Conservation (phyloP, 2,888 invertebrate species). For the Heliconius erato region DNA sequence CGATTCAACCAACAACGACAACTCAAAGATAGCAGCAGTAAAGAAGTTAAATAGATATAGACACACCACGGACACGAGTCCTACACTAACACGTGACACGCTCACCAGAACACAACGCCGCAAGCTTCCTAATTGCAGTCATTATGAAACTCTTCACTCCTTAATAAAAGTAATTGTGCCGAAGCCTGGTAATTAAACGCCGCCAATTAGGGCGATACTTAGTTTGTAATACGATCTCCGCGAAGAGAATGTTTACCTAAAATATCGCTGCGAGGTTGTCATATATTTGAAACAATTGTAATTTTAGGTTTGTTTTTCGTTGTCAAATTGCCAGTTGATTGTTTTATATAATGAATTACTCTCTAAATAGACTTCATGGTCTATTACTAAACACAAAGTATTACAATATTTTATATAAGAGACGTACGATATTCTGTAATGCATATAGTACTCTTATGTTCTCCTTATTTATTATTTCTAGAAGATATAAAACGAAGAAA, state of each 20-base stretch:
- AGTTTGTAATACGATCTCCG: constrained; percentile 74
- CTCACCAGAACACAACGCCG: constrained; percentile 44
- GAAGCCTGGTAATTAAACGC: constrained; percentile 80
- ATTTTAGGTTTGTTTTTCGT: constrained; percentile 5
- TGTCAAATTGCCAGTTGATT: not conserved
- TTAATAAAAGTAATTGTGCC: constrained; percentile 83
- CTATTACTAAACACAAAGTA: no score
- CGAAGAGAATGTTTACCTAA: constrained; percentile 24
- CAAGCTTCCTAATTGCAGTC: constrained; percentile 46
- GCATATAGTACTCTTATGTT: no score
- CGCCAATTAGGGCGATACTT: constrained; percentile 71
- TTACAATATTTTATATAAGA: no score
- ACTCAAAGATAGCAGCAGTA: not conserved
- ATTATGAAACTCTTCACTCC: constrained; percentile 77
- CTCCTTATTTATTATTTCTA: no score
- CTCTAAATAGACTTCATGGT: no score
- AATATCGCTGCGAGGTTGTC: constrained; percentile 12
- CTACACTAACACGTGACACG: constrained; percentile 39
- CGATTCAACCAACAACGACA: not conserved
- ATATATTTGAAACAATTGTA: not conserved
- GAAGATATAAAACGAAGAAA: no score
- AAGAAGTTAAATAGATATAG: constrained; percentile 32
- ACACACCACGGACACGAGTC: constrained; percentile 31
- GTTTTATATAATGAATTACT: not conserved
- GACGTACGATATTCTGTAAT: no score